Conservation (phyloP, 2,797 vertebrate genomes). For the Poecilia wingei region DNA sequence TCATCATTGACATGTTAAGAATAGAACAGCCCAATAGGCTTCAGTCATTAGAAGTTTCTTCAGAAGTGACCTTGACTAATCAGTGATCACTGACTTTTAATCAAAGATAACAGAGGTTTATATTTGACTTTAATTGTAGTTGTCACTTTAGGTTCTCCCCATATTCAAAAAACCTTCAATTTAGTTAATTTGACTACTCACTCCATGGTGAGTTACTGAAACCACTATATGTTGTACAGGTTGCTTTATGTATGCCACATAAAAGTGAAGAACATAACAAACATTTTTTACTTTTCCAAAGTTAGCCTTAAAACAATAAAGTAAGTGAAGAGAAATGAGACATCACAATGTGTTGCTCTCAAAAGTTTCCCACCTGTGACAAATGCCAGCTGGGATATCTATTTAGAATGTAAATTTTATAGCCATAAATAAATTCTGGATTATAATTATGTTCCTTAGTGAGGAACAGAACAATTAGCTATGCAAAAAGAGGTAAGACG, state of each 20-base stretch:
- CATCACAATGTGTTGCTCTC: neutral
- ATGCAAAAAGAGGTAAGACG: neutral
- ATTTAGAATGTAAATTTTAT: neutral
- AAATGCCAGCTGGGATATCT: neutral
- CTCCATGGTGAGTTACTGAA: neutral
- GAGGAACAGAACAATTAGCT: neutral
- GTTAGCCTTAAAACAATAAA: neutral
- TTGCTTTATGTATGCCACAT: neutral
- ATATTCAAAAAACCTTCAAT: neutral
- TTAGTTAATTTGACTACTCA: neutral
- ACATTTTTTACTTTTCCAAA: neutral
- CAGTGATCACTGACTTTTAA: neutral
- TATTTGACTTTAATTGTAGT: neutral
- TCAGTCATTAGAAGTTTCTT: neutral
- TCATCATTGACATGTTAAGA: neutral
- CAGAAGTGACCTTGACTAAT: neutral
- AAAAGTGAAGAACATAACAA: neutral
- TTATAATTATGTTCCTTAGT: neutral
- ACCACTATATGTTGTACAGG: neutral
- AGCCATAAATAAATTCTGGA: neutral
- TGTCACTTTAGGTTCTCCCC: neutral
- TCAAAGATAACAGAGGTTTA: neutral
- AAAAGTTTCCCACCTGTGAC: neutral
- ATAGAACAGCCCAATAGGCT: neutral
- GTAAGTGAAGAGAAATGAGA: neutral